phyloP scores from a whole-genome alignment of 2,888 invertebrate species.

The Camptogramma bilineatum region DNA sequence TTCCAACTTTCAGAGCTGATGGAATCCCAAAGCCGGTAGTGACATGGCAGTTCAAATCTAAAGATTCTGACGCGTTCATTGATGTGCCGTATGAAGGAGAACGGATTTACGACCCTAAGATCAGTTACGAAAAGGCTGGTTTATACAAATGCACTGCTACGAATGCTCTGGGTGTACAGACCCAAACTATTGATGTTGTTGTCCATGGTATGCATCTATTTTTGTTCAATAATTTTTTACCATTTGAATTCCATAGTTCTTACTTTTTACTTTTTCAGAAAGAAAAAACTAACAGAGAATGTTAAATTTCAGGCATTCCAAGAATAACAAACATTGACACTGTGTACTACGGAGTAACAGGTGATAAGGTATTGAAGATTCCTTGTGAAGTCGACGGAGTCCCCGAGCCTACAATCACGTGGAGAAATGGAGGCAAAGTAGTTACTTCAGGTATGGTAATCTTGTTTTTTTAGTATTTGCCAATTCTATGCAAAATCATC shows the following conservation, averaged over 20 bases:
- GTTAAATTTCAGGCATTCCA: slow-evolving; percentile 36
- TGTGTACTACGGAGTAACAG: slow-evolving; percentile 35
- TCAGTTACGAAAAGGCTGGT: slow-evolving; percentile 27
- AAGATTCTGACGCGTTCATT: slow-evolving; percentile 7
- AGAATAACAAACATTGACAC: slow-evolving; percentile 32
- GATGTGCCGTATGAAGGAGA: slow-evolving; percentile 17
- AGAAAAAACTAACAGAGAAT: too few relatives aligned
- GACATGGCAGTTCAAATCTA: slow-evolving; percentile 40
- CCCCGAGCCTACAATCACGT: slow-evolving; percentile 43
- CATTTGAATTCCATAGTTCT: background rate
- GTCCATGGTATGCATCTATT: slow-evolving; percentile 36
- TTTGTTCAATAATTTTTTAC: background rate
- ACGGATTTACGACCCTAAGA: slow-evolving; percentile 19
- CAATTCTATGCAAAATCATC: background rate
- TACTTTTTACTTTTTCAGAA: too few relatives aligned
- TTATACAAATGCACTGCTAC: slow-evolving; percentile 37
- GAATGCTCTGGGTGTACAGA: slow-evolving; percentile 27
- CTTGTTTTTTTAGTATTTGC: background rate
- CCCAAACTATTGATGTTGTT: slow-evolving; percentile 23
- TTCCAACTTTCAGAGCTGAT: slow-evolving; percentile 26
- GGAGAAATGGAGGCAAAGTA: slow-evolving; percentile 33
- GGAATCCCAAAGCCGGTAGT: slow-evolving; percentile 38
- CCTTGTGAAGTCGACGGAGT: slow-evolving; percentile 46
- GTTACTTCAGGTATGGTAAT: slow-evolving; percentile 24
- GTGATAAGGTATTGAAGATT: slow-evolving; percentile 40